Evolutionary conservation across 2,888 invertebrate species (phyloP).

Genomic region (Agapostemon virescens): DNA sequence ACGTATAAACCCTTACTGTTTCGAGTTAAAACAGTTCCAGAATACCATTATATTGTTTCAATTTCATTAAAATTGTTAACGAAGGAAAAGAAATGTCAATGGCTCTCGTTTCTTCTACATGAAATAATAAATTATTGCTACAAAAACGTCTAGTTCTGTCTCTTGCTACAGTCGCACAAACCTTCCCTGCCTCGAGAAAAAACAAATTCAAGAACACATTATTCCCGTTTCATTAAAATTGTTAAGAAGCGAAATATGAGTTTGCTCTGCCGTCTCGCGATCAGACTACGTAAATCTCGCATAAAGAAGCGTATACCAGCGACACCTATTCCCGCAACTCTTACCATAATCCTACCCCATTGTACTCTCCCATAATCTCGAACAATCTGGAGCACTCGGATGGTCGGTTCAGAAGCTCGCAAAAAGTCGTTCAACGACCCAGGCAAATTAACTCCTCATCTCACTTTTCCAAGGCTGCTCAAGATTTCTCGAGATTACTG

Average conservation of each 20-base stretch:
- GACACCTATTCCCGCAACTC: neutral
- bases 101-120: no score
- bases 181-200: no score
- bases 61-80: no score
- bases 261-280: neutral
- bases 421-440: neutral
- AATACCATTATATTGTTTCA: no score
- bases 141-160: no score
- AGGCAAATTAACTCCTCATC: neutral
- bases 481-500: constrained; percentile 25
- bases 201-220: no score
- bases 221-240: neutral
- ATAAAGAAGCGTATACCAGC: neutral
- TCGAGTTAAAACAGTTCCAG: no score
- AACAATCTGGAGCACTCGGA: neutral
- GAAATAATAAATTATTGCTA: no score
- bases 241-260: neutral
- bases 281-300: neutral
- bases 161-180: no score
- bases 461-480: constrained; percentile 25
- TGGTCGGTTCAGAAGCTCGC: neutral
- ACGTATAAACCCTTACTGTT: no score
- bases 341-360: neutral
- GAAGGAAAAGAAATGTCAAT: no score
- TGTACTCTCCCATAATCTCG: neutral